Percentiles rank a stretch among this genome's conserved stretches.
These are phyloP conservation scores for Muscina levida DNA, from an alignment of 2,888 invertebrate species.

Conservation along the genomic window DNA sequence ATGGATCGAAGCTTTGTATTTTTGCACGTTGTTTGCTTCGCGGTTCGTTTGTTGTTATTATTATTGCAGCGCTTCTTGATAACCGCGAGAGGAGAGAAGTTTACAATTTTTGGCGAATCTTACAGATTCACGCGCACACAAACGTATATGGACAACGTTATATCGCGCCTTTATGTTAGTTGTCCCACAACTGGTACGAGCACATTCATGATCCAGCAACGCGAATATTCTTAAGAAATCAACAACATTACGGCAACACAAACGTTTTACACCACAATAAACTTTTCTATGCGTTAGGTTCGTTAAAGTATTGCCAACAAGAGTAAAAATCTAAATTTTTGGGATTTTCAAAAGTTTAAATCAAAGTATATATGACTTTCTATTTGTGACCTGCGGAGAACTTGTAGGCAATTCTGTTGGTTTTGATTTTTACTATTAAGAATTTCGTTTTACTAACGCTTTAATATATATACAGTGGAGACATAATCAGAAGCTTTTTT, in stretches of 20 bases:
- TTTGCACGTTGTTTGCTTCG: conserved; percentile 47
- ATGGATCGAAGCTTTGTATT: conserved; percentile 46
- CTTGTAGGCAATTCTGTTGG: no score
- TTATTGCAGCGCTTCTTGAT: conserved; percentile 11
- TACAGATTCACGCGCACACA: conserved; percentile 42
- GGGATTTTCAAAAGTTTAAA: no score
- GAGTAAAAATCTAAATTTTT: no score
- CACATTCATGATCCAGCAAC: not conserved
- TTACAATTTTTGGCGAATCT: conserved; percentile 44
- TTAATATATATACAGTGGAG: no score
- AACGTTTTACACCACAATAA: not conserved
- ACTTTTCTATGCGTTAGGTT: conserved; percentile 20
- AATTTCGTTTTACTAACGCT: no score
- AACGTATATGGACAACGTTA: not conserved
- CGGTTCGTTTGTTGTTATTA: conserved; percentile 12
- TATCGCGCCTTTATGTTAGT: conserved; percentile 58
- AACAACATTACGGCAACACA: not conserved
- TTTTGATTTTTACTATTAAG: no score
- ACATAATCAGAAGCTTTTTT: no score
- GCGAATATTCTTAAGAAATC: conserved; percentile 6
- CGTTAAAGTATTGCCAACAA: no score
- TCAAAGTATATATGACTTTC: no score
- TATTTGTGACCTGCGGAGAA: no score
- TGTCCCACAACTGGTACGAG: conserved; percentile 57
- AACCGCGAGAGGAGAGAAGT: not conserved